These are phyloP conservation scores for Enteromius paludinosus DNA, from an alignment of 2,797 vertebrate species.

Conservation along the genomic window DNA sequence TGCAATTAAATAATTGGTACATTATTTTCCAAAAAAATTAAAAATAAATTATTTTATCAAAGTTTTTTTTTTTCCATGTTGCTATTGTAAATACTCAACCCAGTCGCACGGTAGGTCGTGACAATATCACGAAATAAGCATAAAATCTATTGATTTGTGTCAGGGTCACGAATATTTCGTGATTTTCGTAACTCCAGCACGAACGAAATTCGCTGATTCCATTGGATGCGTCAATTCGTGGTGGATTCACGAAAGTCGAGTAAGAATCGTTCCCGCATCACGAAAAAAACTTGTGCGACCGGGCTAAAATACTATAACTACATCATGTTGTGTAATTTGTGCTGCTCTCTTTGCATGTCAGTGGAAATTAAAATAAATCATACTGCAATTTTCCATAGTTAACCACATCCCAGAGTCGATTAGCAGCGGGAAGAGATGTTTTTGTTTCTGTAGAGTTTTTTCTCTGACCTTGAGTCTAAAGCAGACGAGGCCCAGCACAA, in stretches of 20 bases:
- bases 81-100: neutral
- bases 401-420: neutral
- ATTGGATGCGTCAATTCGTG: too few relatives aligned
- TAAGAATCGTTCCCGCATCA: too few relatives aligned
- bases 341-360: neutral
- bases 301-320: neutral
- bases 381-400: slow-evolving; percentile 20
- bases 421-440: neutral
- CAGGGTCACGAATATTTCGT: too few relatives aligned
- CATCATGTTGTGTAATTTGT: neutral
- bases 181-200: too few relatives aligned
- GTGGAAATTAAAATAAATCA: slow-evolving; percentile 13
- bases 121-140: too few relatives aligned
- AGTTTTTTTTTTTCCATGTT: neutral
- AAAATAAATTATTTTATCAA: too few relatives aligned
- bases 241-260: too few relatives aligned
- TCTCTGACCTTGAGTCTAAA: slow-evolving; percentile 92
- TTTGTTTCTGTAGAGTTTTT: slow-evolving; percentile 13
- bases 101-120: too few relatives aligned
- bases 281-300: too few relatives aligned
- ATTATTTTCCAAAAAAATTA: neutral
- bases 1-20: neutral
- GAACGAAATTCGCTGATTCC: too few relatives aligned
- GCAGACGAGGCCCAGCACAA: slow-evolving; percentile 92
- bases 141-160: too few relatives aligned